These are phyloP conservation scores for Phortica okadai DNA, from an alignment of 2,888 invertebrate species.

Conservation along the genomic window DNA sequence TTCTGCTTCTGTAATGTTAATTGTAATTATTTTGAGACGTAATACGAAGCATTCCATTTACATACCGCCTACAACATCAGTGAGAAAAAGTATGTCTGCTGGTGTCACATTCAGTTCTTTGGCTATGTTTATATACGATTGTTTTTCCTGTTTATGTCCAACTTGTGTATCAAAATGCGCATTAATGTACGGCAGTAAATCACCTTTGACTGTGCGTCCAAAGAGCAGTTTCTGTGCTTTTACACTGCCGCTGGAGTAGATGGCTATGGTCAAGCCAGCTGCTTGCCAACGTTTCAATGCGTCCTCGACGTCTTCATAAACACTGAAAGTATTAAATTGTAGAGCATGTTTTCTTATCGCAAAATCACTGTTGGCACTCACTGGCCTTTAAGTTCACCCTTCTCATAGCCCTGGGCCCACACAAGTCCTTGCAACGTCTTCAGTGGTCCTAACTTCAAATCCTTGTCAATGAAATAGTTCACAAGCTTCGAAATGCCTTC, in stretches of 20 bases:
- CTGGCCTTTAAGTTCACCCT: slow-evolving; percentile 90
- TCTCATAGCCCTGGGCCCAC: slow-evolving; percentile 90
- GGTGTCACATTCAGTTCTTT: slow-evolving; percentile 81
- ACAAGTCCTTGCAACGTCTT: slow-evolving; percentile 94
- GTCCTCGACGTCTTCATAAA: slow-evolving; percentile 89
- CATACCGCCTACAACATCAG: slow-evolving; percentile 90
- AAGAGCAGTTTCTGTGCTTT: slow-evolving; percentile 94
- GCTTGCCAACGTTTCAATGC: slow-evolving; percentile 85
- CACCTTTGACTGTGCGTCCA: slow-evolving; percentile 84
- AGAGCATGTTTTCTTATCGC: background rate
- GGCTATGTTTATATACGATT: slow-evolving; percentile 88
- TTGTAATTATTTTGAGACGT: background rate
- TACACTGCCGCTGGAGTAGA: slow-evolving; percentile 95
- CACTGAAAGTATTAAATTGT: slow-evolving; percentile 78
- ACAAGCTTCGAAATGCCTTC: slow-evolving; percentile 83
- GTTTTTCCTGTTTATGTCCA: slow-evolving; percentile 86
- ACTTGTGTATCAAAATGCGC: slow-evolving; percentile 92
- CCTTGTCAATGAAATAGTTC: slow-evolving; percentile 87
- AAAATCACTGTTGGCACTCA: slow-evolving; percentile 79
- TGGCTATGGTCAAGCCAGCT: slow-evolving; percentile 83
- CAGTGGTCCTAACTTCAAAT: slow-evolving; percentile 87
- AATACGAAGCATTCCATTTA: slow-evolving; percentile 63
- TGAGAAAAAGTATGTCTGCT: slow-evolving; percentile 88
- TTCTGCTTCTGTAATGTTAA: slow-evolving; percentile 82
- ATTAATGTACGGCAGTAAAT: slow-evolving; percentile 84